Evolutionary conservation across 2,888 invertebrate species (phyloP).

Genomic region (Choreutis nemorana): DNA sequence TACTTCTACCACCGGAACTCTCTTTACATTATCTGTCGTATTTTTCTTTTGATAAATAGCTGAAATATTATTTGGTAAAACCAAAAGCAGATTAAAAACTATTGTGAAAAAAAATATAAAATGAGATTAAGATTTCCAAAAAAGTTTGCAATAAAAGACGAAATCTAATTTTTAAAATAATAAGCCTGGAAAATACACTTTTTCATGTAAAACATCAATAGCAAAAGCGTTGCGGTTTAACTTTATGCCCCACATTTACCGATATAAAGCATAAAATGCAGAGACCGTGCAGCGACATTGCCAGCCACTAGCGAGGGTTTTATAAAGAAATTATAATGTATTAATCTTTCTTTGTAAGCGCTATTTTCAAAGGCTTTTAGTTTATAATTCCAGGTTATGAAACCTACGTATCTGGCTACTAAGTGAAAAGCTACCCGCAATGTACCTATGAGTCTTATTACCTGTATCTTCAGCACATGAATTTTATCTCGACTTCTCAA

Average conservation of each 20-base stretch:
- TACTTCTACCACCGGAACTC: too few species aligned
- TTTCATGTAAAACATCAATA: not conserved
- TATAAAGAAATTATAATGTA: conserved; percentile 45
- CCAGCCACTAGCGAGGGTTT: conserved; percentile 17
- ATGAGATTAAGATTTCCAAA: not conserved
- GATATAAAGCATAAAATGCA: too few species aligned
- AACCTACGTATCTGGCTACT: too few species aligned
- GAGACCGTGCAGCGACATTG: conserved; percentile 28
- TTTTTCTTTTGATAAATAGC: too few species aligned
- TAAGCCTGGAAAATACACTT: not conserved
- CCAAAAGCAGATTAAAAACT: not conserved
- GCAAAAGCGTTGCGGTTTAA: too few species aligned
- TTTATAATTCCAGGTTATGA: conserved; percentile 52
- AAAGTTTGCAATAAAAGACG: not conserved
- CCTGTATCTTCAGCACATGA: too few species aligned
- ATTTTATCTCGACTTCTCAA: too few species aligned
- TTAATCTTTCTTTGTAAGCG: conserved; percentile 49
- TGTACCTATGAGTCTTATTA: too few species aligned
- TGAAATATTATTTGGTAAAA: too few species aligned
- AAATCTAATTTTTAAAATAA: conserved; percentile 5
- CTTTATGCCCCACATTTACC: too few species aligned
- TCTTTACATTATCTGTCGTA: too few species aligned
- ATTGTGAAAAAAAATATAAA: not conserved
- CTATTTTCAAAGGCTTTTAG: conserved; percentile 48
- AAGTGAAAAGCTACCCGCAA: too few species aligned